These are phyloP conservation scores for Tetrapedia diversipes DNA, from an alignment of 2,888 invertebrate genomes.

Conservation along the genomic window DNA sequence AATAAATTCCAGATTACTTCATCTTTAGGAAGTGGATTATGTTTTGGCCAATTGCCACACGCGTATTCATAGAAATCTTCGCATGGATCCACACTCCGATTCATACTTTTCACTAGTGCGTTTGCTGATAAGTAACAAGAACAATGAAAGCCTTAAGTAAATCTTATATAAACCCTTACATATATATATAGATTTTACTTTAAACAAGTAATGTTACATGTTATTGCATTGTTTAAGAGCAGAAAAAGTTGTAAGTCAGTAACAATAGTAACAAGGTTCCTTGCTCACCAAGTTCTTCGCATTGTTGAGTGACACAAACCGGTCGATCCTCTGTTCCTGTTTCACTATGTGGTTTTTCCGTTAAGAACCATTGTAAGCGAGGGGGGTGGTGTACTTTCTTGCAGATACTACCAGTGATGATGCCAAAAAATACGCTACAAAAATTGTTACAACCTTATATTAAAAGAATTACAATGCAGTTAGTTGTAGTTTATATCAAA, in stretches of 20 bases:
- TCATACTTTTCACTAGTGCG: constrained; percentile 47
- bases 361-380: constrained; percentile 11
- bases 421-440: constrained; percentile 2
- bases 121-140: constrained; percentile 27
- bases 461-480: neutral
- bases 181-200: too few relatives aligned
- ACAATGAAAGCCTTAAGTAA: too few relatives aligned
- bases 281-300: constrained; percentile 31
- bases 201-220: too few relatives aligned
- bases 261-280: neutral
- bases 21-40: constrained; percentile 63
- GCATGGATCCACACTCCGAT: constrained; percentile 68
- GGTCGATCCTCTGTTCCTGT: neutral
- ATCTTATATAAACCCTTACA: too few relatives aligned
- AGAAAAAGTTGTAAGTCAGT: too few relatives aligned
- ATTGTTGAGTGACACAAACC: constrained; percentile 24
- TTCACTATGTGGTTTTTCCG: neutral
- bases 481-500: neutral
- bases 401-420: neutral
- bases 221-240: too few relatives aligned
- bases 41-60: constrained; percentile 65
- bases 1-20: constrained; percentile 58
- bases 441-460: neutral
- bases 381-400: neutral
- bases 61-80: constrained; percentile 70